Evolutionary conservation across 2,113 vertebrate genomes (phyloP).

Genomic region (Muscicapa adusta): DNA sequence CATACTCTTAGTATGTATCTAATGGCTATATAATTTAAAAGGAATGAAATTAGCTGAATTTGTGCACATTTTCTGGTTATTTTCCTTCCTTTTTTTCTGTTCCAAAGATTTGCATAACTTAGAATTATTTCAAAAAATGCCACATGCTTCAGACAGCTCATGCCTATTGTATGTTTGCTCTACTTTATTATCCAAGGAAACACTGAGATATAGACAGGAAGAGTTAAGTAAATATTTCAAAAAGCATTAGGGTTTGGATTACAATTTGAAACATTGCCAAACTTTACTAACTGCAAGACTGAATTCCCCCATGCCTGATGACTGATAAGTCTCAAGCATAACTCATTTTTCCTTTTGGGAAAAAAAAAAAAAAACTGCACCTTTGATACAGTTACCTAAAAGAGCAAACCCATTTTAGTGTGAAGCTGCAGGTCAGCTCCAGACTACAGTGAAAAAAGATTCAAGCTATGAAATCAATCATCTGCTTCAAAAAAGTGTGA

Average conservation of each 20-base stretch:
- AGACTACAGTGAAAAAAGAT: neutral
- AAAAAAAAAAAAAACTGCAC: neutral
- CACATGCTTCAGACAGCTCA: neutral
- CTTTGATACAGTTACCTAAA: neutral
- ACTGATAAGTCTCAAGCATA: neutral
- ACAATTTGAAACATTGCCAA: slow-evolving; percentile 10
- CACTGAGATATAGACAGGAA: neutral
- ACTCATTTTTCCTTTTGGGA: neutral
- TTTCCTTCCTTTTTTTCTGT: neutral
- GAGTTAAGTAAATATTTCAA: neutral
- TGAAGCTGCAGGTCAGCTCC: neutral
- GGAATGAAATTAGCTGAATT: neutral
- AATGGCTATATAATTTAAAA: neutral
- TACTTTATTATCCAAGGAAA: neutral
- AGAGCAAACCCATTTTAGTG: neutral
- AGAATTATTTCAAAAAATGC: neutral
- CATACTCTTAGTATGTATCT: neutral
- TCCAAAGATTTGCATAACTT: neutral
- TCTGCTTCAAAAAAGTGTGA: neutral
- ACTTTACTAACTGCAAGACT: neutral
- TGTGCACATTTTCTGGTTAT: neutral
- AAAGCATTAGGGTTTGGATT: slow-evolving; percentile 28
- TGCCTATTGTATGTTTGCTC: neutral
- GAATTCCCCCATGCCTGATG: neutral
- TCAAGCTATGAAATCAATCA: neutral